Evolutionary conservation across 1,140 invertebrate species (phyloP).

Genomic region (Camponotus floridanus): DNA sequence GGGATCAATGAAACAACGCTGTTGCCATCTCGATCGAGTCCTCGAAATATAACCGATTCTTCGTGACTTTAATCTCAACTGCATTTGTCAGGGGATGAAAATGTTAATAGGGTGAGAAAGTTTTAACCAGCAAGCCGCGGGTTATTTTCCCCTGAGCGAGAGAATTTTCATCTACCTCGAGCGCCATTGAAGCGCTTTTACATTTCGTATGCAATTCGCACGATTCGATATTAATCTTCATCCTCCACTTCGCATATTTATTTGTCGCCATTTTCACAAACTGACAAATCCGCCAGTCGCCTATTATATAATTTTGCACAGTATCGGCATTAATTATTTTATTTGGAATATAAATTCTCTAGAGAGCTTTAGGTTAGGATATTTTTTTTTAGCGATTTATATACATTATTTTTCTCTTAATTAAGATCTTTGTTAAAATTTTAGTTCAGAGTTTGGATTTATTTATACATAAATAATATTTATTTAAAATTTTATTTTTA

Average conservation of each 20-base stretch:
- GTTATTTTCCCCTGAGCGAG: no score
- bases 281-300: not conserved
- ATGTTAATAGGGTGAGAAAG: not conserved
- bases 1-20: not conserved
- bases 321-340: conserved; percentile 11
- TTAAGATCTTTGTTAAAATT: no score
- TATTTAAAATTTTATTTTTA: not conserved
- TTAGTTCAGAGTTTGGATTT: no score
- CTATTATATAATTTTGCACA: not conserved
- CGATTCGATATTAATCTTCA: not conserved
- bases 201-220: not conserved
- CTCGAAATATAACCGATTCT: not conserved
- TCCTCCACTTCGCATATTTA: not conserved
- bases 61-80: not conserved
- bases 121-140: not conserved
- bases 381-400: no score
- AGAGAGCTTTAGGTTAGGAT: no score
- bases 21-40: not conserved
- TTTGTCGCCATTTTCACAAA: not conserved
- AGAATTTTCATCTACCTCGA: no score
- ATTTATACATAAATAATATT: no score
- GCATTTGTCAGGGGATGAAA: not conserved
- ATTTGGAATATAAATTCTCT: no score
- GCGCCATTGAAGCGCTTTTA: no score
- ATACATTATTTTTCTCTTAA: no score